Percentiles rank a stretch among this genome's conserved stretches.
Evolutionary conservation across 35 echinoderm and acorn worm species (phyloP).

Genomic region (Ophioderma brevispina): DNA sequence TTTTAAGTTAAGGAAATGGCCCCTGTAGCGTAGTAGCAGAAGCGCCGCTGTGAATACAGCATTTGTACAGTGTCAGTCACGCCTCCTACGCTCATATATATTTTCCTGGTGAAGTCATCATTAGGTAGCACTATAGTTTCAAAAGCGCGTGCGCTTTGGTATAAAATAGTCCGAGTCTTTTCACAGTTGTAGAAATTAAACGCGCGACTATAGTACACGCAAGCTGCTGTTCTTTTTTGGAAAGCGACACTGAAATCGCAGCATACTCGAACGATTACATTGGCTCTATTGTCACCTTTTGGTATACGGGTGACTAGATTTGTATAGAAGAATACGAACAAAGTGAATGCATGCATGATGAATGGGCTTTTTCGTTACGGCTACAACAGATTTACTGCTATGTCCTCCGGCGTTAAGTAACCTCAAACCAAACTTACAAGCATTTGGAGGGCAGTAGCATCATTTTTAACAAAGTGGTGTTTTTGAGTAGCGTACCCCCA

Average conservation of each 20-base stretch:
- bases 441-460: not conserved
- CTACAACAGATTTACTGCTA: not conserved
- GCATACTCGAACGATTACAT: not conserved
- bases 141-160: constrained; percentile 12
- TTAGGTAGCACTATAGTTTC: not conserved
- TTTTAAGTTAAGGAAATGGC: not conserved
- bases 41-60: not conserved
- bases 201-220: not conserved
- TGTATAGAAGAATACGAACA: not conserved
- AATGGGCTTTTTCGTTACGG: not conserved
- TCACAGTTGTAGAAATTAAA: not conserved
- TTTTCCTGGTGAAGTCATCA: not conserved
- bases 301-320: not conserved
- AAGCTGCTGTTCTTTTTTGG: not conserved
- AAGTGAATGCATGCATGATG: not conserved
- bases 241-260: not conserved
- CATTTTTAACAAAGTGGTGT: not conserved
- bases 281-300: not conserved
- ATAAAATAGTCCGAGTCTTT: not conserved
- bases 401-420: not conserved
- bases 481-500: too few relatives aligned
- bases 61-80: not conserved
- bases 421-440: not conserved
- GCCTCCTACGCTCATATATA: not conserved
- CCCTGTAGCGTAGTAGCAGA: not conserved